Evolutionary conservation across 2,888 invertebrate species (phyloP), one percentile per base, ranked within the genome.

Genomic region (Lamellibrachia columna): DNA sequence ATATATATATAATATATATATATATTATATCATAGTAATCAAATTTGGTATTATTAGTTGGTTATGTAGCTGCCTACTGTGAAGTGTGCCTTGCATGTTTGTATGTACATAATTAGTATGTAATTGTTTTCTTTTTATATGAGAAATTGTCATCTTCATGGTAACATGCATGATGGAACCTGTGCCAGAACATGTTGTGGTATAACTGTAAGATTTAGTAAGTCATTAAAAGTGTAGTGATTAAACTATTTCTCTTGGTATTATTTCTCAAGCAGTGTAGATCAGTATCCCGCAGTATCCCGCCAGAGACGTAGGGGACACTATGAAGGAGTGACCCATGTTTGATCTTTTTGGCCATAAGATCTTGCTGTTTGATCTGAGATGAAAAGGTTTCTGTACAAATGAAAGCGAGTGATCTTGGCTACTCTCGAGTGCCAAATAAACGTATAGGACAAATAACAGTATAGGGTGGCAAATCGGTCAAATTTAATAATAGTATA

Each of bases 61-160:
- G 3, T 75, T 55, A 55, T 55, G 55, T 55, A 7, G 75, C 75
- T 75, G 75, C 75, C 75, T 75, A 75, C 75, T 75, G 75, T 75
- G 75, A 75, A 22, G n/a, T 75, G 75, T 75, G 22, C 75, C 75
- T 75, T 75, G 75, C 22, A 75, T 75, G 75, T 75, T 22, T 22
- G 75, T 75, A 75, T 75, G 75, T 75, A 75, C n/a, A 75, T 75
- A 75, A 75, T 75, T 75, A 75, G 75, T n/a, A 75, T 75, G 75
- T 75, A 75, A 75, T 75, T 75, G n/a, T 75, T 75, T 15, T 75
- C 75, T 75, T 75, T 75, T 75, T 75, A 55, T 55, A 75, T 75
- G 22, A 75, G 22, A 75, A 22, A 75, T 75, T n/a, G 75, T 75
- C 75, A 22, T 75, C 75, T 75, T n/a, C 75, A 75, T 75, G 75